Evolutionary conservation across 2,797 vertebrate genomes (phyloP), one percentile per base, ranked within the genome.

Genomic region (Anomalospiza imberbis): DNA sequence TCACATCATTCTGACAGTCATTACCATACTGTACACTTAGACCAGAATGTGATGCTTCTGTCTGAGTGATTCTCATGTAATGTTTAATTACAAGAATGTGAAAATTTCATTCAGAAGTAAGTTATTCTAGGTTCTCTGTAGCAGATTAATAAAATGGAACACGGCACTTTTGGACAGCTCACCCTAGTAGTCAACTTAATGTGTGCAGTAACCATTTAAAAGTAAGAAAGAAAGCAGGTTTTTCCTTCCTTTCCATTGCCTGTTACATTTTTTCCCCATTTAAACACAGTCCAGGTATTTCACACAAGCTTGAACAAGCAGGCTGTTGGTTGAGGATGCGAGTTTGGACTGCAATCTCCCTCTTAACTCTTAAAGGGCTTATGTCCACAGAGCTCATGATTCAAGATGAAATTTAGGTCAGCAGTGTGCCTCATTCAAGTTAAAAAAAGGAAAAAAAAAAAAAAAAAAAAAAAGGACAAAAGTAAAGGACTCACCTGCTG

Each of bases 401-500:
- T 81, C 13, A 68, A 77, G 75, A 67, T 5, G 7, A 82, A 89
- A 86, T 42, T n/a, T 2, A 29, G 45, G n/a, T 57, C 31, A 93
- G 42, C 18, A 54, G 24, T 0, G 10, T 26, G 54, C 9, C 18
- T 32, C 24, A 34, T 61, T 76, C 40, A 28, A 17, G 66, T 73
- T 32, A 73, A 8, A 44, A 9, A 58, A 34, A 10, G 1, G 1
- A 6, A 10, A 36, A 18, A 21, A 15, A 38, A 29, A 28, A 1
- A 6, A 10, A 36, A 18, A 21, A 15, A 38, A 29, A 28, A 34
- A 26, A 17, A 6, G 3, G 0, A 4, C 51, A 50, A n/a, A 31
- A 9, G 8, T 5, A 11, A 20, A 28, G 17, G 57, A 88, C 95
- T 91, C 97, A 99, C 99, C 98, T 99, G 99, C 93, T 99, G 99